These are phyloP conservation scores for Agelaius phoeniceus DNA, from an alignment of 2,113 vertebrate species.

Conservation along the genomic window DNA sequence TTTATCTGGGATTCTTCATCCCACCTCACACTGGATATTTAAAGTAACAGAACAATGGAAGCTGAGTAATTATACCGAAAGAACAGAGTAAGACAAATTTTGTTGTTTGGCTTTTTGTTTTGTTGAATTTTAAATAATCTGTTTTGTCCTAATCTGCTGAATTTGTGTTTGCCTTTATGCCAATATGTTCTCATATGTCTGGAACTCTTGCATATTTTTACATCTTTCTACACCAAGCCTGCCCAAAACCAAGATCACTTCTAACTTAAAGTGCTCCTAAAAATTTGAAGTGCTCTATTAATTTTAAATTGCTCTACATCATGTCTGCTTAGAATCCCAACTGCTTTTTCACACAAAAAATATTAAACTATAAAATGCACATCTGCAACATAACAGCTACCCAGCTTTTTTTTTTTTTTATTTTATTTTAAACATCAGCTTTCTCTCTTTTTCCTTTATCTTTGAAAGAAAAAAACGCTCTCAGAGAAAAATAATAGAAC, in stretches of 20 bases:
- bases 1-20: neutral
- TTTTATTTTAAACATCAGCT: conserved; percentile 2
- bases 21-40: fast-evolving
- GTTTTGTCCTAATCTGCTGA: neutral
- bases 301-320: conserved; percentile 64
- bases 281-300: conserved; percentile 54
- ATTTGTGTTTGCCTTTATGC: neutral
- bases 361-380: conserved; percentile 48
- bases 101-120: neutral
- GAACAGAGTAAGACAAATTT: neutral
- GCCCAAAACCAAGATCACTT: conserved; percentile 42
- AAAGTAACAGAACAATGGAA: neutral
- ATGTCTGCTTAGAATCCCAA: conserved; percentile 43
- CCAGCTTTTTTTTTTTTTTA: neutral
- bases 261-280: conserved; percentile 55
- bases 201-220: conserved; percentile 11
- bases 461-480: neutral
- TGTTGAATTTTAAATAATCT: neutral
- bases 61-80: neutral
- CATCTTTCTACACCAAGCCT: neutral
- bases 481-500: neutral
- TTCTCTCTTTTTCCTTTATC: neutral
- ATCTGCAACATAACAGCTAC: conserved; percentile 21
- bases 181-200: neutral
- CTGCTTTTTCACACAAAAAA: neutral